phyloP scores from a whole-genome alignment of 2,797 vertebrate genomes.

The Oophaga sylvatica region DNA sequence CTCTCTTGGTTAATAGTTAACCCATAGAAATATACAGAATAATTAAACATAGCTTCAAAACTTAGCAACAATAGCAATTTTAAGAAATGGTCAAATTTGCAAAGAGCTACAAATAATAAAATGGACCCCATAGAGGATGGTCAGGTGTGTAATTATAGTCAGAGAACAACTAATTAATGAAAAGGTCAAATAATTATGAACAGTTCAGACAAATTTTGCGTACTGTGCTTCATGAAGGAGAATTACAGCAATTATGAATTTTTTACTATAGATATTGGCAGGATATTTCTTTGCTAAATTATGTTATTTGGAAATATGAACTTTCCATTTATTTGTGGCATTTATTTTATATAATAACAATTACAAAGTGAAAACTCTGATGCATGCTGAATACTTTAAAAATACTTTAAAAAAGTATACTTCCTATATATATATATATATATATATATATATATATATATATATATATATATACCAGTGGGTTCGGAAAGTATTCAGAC shows the following conservation, averaged over 20 bases:
- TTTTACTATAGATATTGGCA: constrained; percentile 4
- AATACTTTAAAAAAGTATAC: too few species aligned
- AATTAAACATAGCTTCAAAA: constrained; percentile 34
- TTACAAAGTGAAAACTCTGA: neutral
- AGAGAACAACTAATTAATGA: constrained; percentile 55
- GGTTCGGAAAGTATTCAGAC: too few species aligned
- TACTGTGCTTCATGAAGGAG: constrained; percentile 45
- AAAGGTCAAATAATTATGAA: constrained; percentile 57
- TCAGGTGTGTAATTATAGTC: constrained; percentile 55
- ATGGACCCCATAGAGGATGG: neutral
- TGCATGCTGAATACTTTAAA: neutral
- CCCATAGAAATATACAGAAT: constrained; percentile 1
- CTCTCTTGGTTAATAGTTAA: neutral
- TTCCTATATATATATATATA: too few species aligned
- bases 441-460: too few species aligned
- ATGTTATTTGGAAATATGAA: constrained; percentile 8
- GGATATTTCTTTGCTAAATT: neutral
- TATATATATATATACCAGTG: too few species aligned
- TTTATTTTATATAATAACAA: constrained; percentile 64
- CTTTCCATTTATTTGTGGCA: constrained; percentile 50
- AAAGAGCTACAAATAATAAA: constrained; percentile 49
- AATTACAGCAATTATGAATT: constrained; percentile 46
- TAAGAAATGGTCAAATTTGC: constrained; percentile 41
- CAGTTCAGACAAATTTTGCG: constrained; percentile 47
- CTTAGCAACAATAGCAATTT: constrained; percentile 48